These are phyloP conservation scores for Myotis yumanensis DNA, from an alignment of 2,113 vertebrate genomes.

Conservation along the genomic window DNA sequence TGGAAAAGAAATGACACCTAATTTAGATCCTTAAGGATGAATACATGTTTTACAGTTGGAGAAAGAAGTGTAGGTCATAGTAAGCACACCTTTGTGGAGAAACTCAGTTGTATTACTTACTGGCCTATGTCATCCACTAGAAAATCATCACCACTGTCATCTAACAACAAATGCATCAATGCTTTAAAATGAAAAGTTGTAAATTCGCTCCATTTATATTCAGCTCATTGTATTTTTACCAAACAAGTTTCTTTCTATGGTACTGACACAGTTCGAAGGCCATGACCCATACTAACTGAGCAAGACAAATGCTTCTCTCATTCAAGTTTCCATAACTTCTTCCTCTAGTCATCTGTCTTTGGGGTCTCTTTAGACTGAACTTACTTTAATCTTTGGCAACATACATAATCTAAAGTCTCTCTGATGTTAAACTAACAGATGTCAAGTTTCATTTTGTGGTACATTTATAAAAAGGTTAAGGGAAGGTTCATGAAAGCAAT, in stretches of 20 bases:
- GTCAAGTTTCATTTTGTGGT: constrained; percentile 58
- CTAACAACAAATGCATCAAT: neutral
- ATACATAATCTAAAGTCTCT: constrained; percentile 51
- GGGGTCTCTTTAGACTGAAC: constrained; percentile 48
- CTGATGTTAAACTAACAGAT: constrained; percentile 67
- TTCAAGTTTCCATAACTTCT: neutral
- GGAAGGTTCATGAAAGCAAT: constrained; percentile 35
- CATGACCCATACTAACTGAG: constrained; percentile 1
- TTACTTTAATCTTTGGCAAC: constrained; percentile 67
- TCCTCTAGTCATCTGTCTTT: constrained; percentile 50
- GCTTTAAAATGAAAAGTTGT: constrained; percentile 1
- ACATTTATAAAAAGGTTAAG: constrained; percentile 59
- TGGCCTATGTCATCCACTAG: neutral
- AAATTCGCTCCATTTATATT: neutral
- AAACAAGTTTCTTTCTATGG: neutral
- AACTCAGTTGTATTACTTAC: neutral
- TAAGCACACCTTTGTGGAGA: neutral
- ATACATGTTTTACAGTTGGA: neutral
- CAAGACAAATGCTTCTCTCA: constrained; percentile 46
- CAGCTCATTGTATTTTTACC: neutral
- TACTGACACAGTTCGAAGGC: neutral
- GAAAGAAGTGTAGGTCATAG: neutral
- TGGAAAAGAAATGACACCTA: constrained; percentile 24
- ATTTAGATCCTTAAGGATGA: constrained; percentile 23
- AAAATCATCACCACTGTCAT: constrained; percentile 2